A percentile compares a stretch with the other conserved stretches of the same genome.
Conservation (phyloP, 2,113 vertebrate species). For the Onychostoma macrolepis region DNA sequence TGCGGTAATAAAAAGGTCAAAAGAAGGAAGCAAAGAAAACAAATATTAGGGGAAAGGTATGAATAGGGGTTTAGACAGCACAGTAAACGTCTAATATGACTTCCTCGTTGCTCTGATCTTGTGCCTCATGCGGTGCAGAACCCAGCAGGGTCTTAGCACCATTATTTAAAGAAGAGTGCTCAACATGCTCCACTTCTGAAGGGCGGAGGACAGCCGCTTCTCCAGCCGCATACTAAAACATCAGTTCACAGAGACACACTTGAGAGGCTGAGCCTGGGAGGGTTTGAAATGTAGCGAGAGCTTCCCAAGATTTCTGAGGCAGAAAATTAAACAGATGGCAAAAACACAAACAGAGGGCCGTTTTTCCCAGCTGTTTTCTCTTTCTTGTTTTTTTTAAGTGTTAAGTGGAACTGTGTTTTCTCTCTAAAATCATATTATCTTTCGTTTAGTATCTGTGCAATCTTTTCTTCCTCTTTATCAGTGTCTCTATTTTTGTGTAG, state of each 20-base stretch:
- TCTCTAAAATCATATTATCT: constrained; percentile 3
- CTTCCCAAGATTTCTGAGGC: constrained; percentile 18
- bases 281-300: constrained; percentile 20
- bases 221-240: constrained; percentile 43
- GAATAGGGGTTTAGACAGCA: not conserved
- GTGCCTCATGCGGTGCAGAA: constrained; percentile 36
- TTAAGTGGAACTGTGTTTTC: constrained; percentile 14
- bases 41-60: not conserved
- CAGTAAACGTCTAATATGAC: not conserved
- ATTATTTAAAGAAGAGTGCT: constrained; percentile 44
- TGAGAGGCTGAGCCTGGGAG: constrained; percentile 3
- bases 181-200: constrained; percentile 32
- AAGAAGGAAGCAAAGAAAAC: not conserved
- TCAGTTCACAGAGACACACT: constrained; percentile 35
- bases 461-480: not conserved
- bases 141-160: constrained; percentile 32
- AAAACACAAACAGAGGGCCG: not conserved
- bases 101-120: constrained; percentile 31
- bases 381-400: not conserved
- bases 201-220: constrained; percentile 4
- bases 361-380: constrained; percentile 36
- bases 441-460: not conserved
- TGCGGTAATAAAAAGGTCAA: not conserved
- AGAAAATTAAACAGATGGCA: constrained; percentile 47
- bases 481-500: not conserved